Evolutionary conservation across 2,797 vertebrate species (phyloP).

Genomic region (Pseudochirops cupreus): DNA sequence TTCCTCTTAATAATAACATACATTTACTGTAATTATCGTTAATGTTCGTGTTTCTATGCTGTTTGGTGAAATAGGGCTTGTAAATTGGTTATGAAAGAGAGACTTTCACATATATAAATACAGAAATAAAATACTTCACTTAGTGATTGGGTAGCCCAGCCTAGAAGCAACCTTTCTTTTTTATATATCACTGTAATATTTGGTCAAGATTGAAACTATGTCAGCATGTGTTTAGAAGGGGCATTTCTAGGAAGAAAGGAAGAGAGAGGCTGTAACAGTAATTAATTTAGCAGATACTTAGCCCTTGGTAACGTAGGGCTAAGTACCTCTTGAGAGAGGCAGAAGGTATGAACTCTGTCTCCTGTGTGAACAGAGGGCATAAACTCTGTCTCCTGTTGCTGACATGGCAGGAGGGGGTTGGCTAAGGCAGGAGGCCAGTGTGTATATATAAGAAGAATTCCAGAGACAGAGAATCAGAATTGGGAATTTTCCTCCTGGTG

Average conservation of each 20-base stretch:
- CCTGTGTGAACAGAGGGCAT: too few relatives aligned
- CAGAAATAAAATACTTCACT: background rate
- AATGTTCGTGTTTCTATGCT: background rate
- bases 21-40: background rate
- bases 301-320: too few relatives aligned
- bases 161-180: background rate
- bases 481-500: too few relatives aligned
- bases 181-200: background rate
- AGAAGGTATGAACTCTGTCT: too few relatives aligned
- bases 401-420: too few relatives aligned
- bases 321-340: too few relatives aligned
- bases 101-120: background rate
- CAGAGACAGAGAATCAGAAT: too few relatives aligned
- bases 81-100: background rate
- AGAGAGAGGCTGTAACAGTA: too few relatives aligned
- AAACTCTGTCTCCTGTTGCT: too few relatives aligned
- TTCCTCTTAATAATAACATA: background rate
- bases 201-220: background rate
- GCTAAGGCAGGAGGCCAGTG: too few relatives aligned
- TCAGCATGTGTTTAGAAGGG: background rate
- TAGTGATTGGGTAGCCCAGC: background rate
- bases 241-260: background rate
- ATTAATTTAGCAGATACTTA: too few relatives aligned
- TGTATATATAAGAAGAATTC: too few relatives aligned
- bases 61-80: background rate